Base-by-base conservation (phyloP, 2,113 vertebrate genomes). In the Clupea harengus region DNA sequence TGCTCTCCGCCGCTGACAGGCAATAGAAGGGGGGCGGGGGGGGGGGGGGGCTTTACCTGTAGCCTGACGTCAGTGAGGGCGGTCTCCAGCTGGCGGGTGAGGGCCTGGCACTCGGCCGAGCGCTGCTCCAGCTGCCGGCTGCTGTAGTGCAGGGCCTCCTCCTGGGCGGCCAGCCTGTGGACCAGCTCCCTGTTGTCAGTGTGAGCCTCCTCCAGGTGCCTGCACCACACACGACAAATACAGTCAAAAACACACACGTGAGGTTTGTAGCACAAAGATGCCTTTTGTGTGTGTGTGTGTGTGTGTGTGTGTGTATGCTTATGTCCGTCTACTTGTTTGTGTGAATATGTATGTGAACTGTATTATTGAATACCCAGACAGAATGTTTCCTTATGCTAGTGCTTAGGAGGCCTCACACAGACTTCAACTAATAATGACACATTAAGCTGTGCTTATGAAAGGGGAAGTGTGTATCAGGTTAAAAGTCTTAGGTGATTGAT, bases 121-220 rank as follows among this genome's bases (percentile, higher is more conserved):
- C 96, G 96, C 83, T 95, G 93, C 80, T 96, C 93, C 89, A 97
- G 94, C 85, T 96, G 93, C 52, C 89, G 81, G 90, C 95, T 92
- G 67, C 93, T 94, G 84, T 91, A 92, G 90, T 92, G 88, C 82
- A 97, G 94, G 86, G 57, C 89, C 50, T 95, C 95, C 88, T 98
- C 96, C 89, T 96, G 95, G 88, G 86, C 91, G 11, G 85, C 91
- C 2, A 98, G 94, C 86, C 92, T 95, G 90, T 86, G 90, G n/a
- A 96, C 92, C 88, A 98, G 95, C 86, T 95, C 93, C 90, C 94
- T 85, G 86, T 99, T 97, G 91, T 96, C 94, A 86, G 89, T 88
- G 87, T 95, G 94, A 92, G 96, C 85, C 85, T 93, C 89, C 87
- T 96, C 94, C 85, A 96, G 90, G 88, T 93, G 94, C 86, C 97